Conservation (phyloP, 2,797 vertebrate genomes). For the Pterois miles region DNA sequence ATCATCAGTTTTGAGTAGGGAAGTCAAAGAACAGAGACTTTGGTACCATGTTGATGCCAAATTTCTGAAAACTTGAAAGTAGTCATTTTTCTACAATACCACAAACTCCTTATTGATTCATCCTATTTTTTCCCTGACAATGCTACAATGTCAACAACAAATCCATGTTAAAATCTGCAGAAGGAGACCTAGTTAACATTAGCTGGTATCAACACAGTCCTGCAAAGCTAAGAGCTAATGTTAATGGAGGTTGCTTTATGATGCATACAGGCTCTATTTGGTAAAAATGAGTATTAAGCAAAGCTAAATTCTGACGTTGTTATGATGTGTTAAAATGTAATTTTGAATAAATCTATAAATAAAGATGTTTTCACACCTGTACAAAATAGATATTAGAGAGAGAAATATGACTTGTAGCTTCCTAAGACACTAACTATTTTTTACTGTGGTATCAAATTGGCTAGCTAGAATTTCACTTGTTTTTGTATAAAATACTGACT, state of each 20-base stretch:
- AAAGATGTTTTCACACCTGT: too few species aligned
- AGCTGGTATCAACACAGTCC: background rate
- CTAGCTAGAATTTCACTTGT: background rate
- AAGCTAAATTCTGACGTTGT: too few species aligned
- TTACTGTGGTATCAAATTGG: background rate
- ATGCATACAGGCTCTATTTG: too few species aligned
- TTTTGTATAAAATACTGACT: background rate
- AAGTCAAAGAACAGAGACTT: background rate
- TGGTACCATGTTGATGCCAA: background rate
- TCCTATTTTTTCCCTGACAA: background rate
- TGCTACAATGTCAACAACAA: background rate
- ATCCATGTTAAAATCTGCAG: background rate
- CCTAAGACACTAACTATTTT: background rate
- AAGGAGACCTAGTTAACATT: background rate
- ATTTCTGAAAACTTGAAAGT: background rate
- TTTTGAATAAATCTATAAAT: too few species aligned
- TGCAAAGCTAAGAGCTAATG: background rate
- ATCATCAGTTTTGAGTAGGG: background rate
- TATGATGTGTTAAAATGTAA: too few species aligned
- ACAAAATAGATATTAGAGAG: too few species aligned
- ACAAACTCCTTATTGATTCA: background rate
- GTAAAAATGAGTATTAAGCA: too few species aligned
- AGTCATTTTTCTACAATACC: background rate
- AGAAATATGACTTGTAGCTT: too few species aligned
- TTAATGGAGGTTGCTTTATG: too few species aligned